These are phyloP conservation scores for Watsonalla binaria DNA, from an alignment of 2,888 invertebrate genomes.

Conservation along the genomic window DNA sequence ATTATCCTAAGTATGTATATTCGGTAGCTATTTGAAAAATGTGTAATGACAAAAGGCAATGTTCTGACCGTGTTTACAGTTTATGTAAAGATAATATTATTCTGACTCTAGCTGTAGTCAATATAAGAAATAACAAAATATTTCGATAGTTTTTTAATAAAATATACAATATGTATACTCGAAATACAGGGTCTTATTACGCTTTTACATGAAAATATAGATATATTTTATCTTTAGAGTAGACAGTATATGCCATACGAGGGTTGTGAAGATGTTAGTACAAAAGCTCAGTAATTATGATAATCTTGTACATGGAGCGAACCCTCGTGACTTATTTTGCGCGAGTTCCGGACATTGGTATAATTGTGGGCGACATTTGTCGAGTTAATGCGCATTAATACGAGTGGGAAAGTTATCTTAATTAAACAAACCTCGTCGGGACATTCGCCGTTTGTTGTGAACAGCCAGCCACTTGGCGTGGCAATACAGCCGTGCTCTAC, in stretches of 20 bases:
- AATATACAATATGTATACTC: no score
- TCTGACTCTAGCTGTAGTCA: no score
- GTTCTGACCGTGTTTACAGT: no score
- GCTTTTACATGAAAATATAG: no score
- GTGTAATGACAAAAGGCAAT: no score
- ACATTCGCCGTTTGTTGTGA: conserved; percentile 25
- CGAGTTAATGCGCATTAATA: conserved; percentile 39
- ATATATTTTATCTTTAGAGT: neutral
- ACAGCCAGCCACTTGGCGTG: conserved; percentile 19
- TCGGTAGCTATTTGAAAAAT: no score
- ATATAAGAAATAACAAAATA: no score
- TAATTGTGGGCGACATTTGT: conserved; percentile 39
- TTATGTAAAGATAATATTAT: no score
- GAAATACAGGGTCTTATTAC: no score
- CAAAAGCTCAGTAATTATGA: conserved; percentile 1
- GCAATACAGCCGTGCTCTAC: conserved; percentile 3
- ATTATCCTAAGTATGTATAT: no score
- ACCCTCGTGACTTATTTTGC: conserved; percentile 25
- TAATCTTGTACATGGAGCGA: conserved; percentile 8
- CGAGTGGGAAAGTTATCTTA: conserved; percentile 51
- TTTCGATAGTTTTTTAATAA: no score
- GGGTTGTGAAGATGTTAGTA: no score
- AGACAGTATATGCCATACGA: neutral
- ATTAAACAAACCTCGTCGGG: conserved; percentile 45
- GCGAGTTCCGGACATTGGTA: conserved; percentile 22